Evolutionary conservation across 2,888 invertebrate species (phyloP).

Genomic region (Euclidia mi): DNA sequence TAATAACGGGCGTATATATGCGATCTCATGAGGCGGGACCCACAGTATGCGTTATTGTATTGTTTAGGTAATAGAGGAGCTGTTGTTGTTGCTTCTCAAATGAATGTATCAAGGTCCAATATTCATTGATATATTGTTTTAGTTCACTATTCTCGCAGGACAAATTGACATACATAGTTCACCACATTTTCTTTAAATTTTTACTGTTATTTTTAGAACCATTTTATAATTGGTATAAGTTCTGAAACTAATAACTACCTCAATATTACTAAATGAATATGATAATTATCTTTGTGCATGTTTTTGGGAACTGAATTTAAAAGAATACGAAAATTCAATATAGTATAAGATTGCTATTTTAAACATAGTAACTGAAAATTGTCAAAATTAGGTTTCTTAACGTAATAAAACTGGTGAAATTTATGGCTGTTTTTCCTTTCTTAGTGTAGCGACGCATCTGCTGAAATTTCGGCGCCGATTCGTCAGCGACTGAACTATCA

Average conservation of each 20-base stretch:
- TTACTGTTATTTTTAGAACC: slow-evolving; percentile 85
- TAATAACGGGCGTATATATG: slow-evolving; percentile 47
- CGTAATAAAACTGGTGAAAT: slow-evolving; percentile 87
- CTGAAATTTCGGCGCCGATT: no score
- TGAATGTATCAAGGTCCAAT: slow-evolving; percentile 73
- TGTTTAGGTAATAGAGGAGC: slow-evolving; percentile 68
- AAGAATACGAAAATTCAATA: slow-evolving; percentile 81
- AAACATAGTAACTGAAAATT: slow-evolving; percentile 86
- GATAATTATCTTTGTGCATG: slow-evolving; percentile 89
- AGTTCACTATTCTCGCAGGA: slow-evolving; percentile 68
- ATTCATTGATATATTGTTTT: slow-evolving; percentile 72
- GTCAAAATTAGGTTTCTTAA: slow-evolving; percentile 89
- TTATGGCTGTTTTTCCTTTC: slow-evolving; percentile 17
- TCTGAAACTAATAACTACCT: slow-evolving; percentile 90
- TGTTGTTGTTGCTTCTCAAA: slow-evolving; percentile 79
- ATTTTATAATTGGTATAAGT: slow-evolving; percentile 89
- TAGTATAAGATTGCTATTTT: slow-evolving; percentile 88
- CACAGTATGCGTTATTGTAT: slow-evolving; percentile 46
- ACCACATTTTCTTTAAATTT: slow-evolving; percentile 76
- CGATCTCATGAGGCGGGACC: slow-evolving; percentile 55
- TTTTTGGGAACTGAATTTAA: slow-evolving; percentile 87
- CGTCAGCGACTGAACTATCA: no score
- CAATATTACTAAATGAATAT: slow-evolving; percentile 89
- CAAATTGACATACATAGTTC: slow-evolving; percentile 69
- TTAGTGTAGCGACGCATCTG: no score